Conservation (phyloP, 2,113 vertebrate genomes). For the Noctilio leporinus region DNA sequence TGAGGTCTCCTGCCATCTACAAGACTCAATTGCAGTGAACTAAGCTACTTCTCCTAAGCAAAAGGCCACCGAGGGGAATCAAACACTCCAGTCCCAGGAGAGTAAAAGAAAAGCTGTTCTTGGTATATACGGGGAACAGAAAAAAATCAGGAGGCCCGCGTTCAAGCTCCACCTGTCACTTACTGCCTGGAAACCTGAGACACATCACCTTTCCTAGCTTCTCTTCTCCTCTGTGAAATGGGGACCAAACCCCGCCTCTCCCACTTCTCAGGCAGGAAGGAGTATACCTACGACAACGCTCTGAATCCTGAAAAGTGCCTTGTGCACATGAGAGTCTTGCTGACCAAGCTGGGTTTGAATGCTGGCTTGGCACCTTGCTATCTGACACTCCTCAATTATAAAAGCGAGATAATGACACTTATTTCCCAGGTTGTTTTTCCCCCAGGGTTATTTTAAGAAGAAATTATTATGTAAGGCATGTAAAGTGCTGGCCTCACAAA, state of each 20-base stretch:
- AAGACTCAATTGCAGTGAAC: neutral
- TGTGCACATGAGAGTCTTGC: neutral
- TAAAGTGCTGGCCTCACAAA: neutral
- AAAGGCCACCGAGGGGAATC: neutral
- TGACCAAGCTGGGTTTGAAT: neutral
- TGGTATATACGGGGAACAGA: neutral
- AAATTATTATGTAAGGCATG: neutral
- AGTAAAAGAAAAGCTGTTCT: neutral
- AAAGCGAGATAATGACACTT: neutral
- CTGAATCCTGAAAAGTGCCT: neutral
- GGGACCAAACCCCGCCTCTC: neutral
- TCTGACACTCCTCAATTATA: neutral
- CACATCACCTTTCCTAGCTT: neutral
- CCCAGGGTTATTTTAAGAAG: neutral
- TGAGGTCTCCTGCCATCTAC: neutral
- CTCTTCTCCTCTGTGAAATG: neutral
- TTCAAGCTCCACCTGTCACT: neutral
- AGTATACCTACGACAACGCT: neutral
- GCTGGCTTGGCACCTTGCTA: neutral
- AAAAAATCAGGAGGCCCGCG: neutral
- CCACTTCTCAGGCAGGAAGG: neutral
- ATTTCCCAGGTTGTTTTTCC: slow-evolving; percentile 8
- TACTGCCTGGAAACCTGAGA: neutral
- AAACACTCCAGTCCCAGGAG: neutral
- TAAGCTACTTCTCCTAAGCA: neutral